A percentile compares a stretch with the other conserved stretches of the same genome.
These are phyloP conservation scores for Bubo bubo DNA, from an alignment of 2,113 vertebrate genomes.

Conservation along the genomic window DNA sequence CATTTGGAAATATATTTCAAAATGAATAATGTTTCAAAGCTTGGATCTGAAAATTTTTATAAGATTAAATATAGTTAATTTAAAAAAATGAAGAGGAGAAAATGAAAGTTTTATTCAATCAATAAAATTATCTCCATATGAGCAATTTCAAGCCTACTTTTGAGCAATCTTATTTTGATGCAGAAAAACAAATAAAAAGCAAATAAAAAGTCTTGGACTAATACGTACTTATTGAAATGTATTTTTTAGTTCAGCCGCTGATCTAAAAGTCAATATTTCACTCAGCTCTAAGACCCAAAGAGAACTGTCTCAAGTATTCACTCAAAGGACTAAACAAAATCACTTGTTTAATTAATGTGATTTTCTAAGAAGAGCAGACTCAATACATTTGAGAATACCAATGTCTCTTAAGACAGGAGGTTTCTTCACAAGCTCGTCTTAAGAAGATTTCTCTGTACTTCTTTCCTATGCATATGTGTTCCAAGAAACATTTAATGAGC, in stretches of 20 bases:
- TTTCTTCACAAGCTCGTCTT: conserved; percentile 40
- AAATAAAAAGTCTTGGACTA: neutral
- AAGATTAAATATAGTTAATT: neutral
- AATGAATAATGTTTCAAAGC: neutral
- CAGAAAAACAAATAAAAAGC: neutral
- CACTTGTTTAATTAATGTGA: conserved; percentile 54
- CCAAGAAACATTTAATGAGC: conserved; percentile 75
- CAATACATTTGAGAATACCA: conserved; percentile 49
- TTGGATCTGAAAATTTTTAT: neutral
- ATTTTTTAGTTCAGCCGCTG: neutral
- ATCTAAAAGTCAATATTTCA: conserved; percentile 44
- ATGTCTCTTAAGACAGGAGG: conserved; percentile 42
- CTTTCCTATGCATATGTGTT: conserved; percentile 18
- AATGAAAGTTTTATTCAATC: neutral
- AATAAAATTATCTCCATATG: neutral
- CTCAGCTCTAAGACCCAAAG: conserved; percentile 14
- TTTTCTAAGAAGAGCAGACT: conserved; percentile 33
- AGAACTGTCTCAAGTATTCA: conserved; percentile 22
- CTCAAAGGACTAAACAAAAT: conserved; percentile 60
- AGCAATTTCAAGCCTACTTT: neutral
- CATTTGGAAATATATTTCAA: neutral
- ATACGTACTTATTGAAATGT: neutral
- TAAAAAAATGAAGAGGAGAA: neutral
- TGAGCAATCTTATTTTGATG: neutral
- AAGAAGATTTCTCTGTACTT: conserved; percentile 51